Percentiles rank a stretch among this genome's conserved stretches.
Evolutionary conservation across 2,113 vertebrate species (phyloP).

Genomic region (Propithecus coquereli): DNA sequence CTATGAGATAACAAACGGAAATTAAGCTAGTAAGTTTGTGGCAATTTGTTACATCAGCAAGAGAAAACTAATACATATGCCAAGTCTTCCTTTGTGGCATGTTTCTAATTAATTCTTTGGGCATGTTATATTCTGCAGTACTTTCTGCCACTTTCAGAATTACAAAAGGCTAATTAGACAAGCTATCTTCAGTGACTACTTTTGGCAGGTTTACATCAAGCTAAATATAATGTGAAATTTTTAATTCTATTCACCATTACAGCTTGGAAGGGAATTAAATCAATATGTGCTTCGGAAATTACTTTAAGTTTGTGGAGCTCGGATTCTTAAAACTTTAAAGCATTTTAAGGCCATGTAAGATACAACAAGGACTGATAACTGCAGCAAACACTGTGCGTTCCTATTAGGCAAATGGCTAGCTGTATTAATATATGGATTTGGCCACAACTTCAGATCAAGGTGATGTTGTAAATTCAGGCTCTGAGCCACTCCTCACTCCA

Average conservation of each 20-base stretch:
- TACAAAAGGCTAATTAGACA: conserved; percentile 48
- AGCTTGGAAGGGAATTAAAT: conserved; percentile 43
- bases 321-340: conserved; percentile 34
- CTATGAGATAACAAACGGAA: neutral
- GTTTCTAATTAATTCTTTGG: conserved; percentile 50
- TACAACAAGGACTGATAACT: neutral
- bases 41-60: conserved; percentile 36
- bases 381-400: neutral
- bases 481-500: neutral
- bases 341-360: conserved; percentile 8
- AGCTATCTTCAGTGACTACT: conserved; percentile 20
- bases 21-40: neutral
- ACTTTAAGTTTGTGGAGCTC: conserved; percentile 1
- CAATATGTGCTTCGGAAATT: conserved; percentile 48
- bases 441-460: neutral
- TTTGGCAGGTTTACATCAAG: conserved; percentile 18
- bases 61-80: conserved; percentile 28
- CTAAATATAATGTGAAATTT: conserved; percentile 46
- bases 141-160: conserved; percentile 23
- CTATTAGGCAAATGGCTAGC: conserved; percentile 2
- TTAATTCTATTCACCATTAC: conserved; percentile 22
- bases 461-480: neutral
- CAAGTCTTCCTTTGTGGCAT: neutral
- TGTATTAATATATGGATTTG: neutral
- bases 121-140: conserved; percentile 13